Evolutionary conservation across 2,888 invertebrate genomes (phyloP).

Genomic region (Athalia rosae): DNA sequence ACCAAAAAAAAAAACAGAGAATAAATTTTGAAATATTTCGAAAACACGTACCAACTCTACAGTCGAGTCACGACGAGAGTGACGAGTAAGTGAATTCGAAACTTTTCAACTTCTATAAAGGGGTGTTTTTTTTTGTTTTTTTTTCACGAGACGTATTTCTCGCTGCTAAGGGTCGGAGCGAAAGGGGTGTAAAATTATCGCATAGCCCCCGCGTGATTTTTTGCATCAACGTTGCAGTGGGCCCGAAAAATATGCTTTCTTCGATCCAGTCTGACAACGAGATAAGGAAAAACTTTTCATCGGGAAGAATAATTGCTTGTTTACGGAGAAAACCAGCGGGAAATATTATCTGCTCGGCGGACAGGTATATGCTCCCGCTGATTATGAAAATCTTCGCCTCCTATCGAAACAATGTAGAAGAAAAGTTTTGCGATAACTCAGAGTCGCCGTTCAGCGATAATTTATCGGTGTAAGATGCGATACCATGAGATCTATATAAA

Average conservation of each 20-base stretch:
- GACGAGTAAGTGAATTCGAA: constrained; percentile 57
- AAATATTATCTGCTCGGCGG: neutral
- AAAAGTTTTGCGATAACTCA: too few relatives aligned
- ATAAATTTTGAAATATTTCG: too few relatives aligned
- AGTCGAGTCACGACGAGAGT: constrained; percentile 16
- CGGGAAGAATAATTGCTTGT: constrained; percentile 56
- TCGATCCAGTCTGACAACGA: constrained; percentile 57
- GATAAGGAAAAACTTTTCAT: constrained; percentile 57
- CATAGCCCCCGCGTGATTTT: too few relatives aligned
- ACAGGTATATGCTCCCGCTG: neutral
- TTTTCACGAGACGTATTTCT: too few relatives aligned
- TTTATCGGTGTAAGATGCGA: too few relatives aligned
- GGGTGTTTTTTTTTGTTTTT: neutral
- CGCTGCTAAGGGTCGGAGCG: constrained; percentile 24
- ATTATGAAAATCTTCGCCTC: neutral
- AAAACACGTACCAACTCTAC: constrained; percentile 2
- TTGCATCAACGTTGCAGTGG: too few relatives aligned
- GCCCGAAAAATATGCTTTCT: constrained; percentile 54
- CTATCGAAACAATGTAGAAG: too few relatives aligned
- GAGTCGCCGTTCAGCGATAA: too few relatives aligned
- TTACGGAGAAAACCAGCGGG: constrained; percentile 55
- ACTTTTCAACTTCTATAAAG: constrained; percentile 51
- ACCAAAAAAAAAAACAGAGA: too few relatives aligned
- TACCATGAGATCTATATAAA: too few relatives aligned
- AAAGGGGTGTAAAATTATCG: constrained; percentile 3